A percentile compares a stretch with the other conserved stretches of the same genome.
Conservation (phyloP, 1,140 invertebrate genomes). For the Limonius californicus region DNA sequence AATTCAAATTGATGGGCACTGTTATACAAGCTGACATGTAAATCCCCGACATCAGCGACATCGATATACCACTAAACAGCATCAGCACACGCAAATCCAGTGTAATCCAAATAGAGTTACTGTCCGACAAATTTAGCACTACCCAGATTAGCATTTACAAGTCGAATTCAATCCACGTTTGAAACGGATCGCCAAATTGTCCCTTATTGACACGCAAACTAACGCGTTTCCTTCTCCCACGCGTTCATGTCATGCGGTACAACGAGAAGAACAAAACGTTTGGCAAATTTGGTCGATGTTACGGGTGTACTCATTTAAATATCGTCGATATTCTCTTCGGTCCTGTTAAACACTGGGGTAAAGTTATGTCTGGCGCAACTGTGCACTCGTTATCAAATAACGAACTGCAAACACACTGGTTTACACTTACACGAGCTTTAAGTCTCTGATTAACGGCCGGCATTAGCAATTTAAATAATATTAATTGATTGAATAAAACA, state of each 20-base stretch:
- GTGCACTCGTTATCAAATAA: background rate
- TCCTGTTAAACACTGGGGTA: background rate
- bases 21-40: too few relatives aligned
- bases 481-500: background rate
- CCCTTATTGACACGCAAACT: constrained; percentile 1
- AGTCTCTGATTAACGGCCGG: background rate
- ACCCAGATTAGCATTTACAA: constrained; percentile 7
- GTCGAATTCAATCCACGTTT: constrained; percentile 9
- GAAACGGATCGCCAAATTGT: constrained; percentile 1
- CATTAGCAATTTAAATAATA: background rate
- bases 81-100: background rate
- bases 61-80: background rate
- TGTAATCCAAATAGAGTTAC: constrained; percentile 11
- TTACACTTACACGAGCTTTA: background rate
- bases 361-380: background rate
- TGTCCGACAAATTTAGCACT: constrained; percentile 12
- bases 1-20: too few relatives aligned
- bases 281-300: background rate
- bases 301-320: constrained; percentile 4
- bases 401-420: background rate
- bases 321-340: background rate
- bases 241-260: background rate
- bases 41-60: background rate
- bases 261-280: background rate
- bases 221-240: background rate